These are phyloP conservation scores for Folsomia manolachei DNA, from an alignment of 2,888 invertebrate species.

Conservation along the genomic window DNA sequence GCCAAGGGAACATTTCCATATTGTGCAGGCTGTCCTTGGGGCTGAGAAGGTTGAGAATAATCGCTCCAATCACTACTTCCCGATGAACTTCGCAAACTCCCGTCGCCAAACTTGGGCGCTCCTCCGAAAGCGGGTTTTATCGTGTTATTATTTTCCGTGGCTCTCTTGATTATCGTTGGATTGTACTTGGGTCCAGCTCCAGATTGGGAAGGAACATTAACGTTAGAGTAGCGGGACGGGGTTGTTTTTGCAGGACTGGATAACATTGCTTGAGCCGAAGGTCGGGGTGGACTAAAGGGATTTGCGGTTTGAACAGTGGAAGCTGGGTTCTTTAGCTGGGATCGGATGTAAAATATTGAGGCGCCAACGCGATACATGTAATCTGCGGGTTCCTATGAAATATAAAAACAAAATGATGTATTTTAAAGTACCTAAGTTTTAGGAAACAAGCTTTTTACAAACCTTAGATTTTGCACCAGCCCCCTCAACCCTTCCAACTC, in stretches of 20 bases:
- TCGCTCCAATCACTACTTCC: constrained; percentile 21
- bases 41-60: constrained; percentile 5
- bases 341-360: constrained; percentile 48
- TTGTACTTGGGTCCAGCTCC: neutral
- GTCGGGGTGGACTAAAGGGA: constrained; percentile 49
- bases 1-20: constrained; percentile 29
- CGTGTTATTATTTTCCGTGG: constrained; percentile 12
- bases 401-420: neutral
- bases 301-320: constrained; percentile 17
- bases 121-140: constrained; percentile 8
- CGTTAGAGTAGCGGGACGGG: neutral
- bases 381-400: constrained; percentile 38
- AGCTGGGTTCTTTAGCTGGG: constrained; percentile 38
- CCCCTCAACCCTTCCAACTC: neutral
- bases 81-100: constrained; percentile 13
- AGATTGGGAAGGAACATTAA: neutral
- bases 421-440: neutral
- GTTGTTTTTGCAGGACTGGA: neutral
- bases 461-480: neutral
- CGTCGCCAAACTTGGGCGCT: neutral
- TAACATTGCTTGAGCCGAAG: constrained; percentile 39
- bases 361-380: constrained; percentile 49
- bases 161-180: constrained; percentile 15
- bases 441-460: neutral
- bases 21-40: constrained; percentile 16